A percentile compares a stretch with the other conserved stretches of the same genome.
Conservation (phyloP, 2,113 vertebrate species). For the Laticauda colubrina region DNA sequence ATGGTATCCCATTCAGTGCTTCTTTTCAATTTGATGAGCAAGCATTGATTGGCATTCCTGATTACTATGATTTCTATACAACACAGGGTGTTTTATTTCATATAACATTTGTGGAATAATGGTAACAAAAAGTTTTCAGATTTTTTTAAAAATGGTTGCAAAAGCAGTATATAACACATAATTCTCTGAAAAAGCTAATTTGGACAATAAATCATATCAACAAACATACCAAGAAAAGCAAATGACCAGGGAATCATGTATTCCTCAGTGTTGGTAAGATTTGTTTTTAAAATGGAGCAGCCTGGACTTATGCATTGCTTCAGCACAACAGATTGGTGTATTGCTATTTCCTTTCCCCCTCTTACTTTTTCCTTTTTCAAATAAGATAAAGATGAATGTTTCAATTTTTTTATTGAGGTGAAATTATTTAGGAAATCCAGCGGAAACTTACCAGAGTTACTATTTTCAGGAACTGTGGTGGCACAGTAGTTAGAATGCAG, state of each 20-base stretch:
- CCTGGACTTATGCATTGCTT: not conserved
- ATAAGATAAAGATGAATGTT: not conserved
- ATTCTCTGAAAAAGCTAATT: not conserved
- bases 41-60: not conserved
- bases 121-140: not conserved
- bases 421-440: not conserved
- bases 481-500: not conserved
- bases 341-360: not conserved
- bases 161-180: not conserved
- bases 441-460: not conserved
- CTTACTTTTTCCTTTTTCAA: not conserved
- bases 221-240: not conserved
- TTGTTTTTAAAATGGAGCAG: not conserved
- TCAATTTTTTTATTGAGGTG: not conserved
- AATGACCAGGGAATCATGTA: not conserved
- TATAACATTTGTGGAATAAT: not conserved
- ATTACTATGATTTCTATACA: not conserved
- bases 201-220: not conserved
- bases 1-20: not conserved
- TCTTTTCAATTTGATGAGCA: not conserved
- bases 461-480: not conserved
- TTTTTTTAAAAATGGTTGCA: not conserved
- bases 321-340: not conserved
- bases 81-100: not conserved
- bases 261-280: not conserved